Base-by-base conservation (phyloP, 2,113 vertebrate genomes). In the Micromys minutus region DNA sequence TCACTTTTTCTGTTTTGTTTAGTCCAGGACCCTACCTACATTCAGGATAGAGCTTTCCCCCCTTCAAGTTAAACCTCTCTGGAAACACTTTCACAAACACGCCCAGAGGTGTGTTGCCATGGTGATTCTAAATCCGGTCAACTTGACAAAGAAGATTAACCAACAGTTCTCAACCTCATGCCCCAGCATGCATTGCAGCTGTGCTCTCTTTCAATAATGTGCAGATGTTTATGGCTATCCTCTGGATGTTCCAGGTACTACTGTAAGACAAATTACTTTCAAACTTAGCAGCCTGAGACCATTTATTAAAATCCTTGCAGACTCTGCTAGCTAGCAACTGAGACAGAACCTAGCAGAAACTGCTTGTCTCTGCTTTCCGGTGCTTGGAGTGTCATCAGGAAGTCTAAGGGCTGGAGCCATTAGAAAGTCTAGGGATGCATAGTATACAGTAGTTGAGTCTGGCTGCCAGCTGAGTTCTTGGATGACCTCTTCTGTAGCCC, bases 211-310 rank as follows among this genome's bases (percentile, higher is more conserved):
- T 95, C n/a, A 7, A 45, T 63, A 94, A 95, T 85, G 52, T 45
- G 67, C 79, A 75, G 69, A 90, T 57, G 91, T 45, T 93, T 96
- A 22, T 29, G 86, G 94, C 71, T 45, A 29, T 15, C 36, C 74
- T 87, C 63, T 59, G 59, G 47, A 45, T 93, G 74, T 91, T 94
- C 15, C 75, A 95, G 84, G 83, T 89, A 69, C 61, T 42, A 59
- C 81, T 95, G 87, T 50, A 65, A 90, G 94, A 92, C 86, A 86
- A 92, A 94, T 87, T 34, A 71, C 16, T 61, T 96, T 93, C 65
- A 85, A 59, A 91, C 31, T 16, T 65, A 57, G 92, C 87, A 92
- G 63, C 83, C 83, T 91, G n/a, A 96, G 87, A 87, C 71, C 52
- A 86, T 75, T 72, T 89, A 13, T 89, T 79, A 57, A 57, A 93